Evolutionary conservation across 2,797 vertebrate genomes (phyloP).

Genomic region (Gallirallus australis): DNA sequence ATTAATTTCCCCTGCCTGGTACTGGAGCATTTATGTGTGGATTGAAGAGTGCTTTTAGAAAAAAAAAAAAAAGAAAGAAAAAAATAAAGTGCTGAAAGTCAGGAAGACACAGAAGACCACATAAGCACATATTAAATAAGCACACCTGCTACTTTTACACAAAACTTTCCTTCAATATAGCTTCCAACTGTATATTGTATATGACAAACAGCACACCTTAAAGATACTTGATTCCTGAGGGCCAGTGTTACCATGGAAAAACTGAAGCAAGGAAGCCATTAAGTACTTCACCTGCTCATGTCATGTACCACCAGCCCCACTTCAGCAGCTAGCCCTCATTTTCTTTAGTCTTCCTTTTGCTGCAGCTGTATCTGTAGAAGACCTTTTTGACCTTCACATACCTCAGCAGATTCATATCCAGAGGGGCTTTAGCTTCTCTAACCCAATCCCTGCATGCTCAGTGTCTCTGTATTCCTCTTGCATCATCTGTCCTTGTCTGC

Average conservation of each 20-base stretch:
- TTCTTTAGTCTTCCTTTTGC: background rate
- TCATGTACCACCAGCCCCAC: background rate
- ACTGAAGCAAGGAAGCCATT: background rate
- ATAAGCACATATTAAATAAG: background rate
- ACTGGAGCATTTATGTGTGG: background rate
- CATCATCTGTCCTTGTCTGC: too few relatives aligned
- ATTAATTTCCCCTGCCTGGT: background rate
- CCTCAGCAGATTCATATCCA: background rate
- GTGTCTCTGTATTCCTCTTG: background rate
- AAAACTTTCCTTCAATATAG: background rate
- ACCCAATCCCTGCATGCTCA: background rate
- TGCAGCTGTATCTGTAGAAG: background rate
- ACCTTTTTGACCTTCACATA: background rate
- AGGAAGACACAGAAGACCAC: background rate
- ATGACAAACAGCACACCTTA: background rate
- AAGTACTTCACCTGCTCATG: background rate
- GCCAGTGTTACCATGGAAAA: background rate
- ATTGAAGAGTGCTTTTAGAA: background rate
- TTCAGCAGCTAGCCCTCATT: background rate
- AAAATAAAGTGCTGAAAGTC: background rate
- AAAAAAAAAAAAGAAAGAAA: background rate
- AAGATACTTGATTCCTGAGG: background rate
- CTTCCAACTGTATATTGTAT: background rate
- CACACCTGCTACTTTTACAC: accelerated
- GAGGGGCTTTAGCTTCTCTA: background rate